phyloP scores from a whole-genome alignment of 2,888 invertebrate species.

The Camponotus fellah region DNA sequence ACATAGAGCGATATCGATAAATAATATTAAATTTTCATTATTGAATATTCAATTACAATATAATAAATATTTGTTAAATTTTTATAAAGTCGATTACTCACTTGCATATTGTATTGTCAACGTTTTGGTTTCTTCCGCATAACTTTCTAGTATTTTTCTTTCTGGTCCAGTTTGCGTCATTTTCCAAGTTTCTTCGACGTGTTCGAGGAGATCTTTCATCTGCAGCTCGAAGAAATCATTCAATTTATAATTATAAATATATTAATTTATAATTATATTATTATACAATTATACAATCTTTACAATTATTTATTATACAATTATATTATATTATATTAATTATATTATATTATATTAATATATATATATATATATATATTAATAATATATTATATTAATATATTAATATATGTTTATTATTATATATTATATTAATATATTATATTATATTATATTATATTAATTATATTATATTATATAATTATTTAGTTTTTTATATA shows the following conservation, averaged over 20 bases:
- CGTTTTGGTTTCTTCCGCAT: background rate
- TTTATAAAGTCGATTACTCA: background rate
- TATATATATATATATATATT: no score
- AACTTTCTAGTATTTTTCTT: constrained; percentile 20
- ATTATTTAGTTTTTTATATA: no score
- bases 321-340: no score
- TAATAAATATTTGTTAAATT: background rate
- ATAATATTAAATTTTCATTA: background rate
- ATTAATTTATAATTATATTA: no score
- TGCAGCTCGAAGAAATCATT: constrained; percentile 32
- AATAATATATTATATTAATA: no score
- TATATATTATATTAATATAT: no score
- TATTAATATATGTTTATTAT: no score
- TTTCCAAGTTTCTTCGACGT: constrained; percentile 61
- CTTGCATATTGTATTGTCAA: background rate
- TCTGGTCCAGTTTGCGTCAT: background rate
- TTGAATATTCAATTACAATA: background rate
- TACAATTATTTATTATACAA: no score
- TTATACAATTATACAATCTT: no score
- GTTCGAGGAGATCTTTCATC: constrained; percentile 61
- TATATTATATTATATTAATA: no score
- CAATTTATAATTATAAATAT: background rate
- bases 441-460: no score
- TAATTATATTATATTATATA: no score
- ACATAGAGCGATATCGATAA: background rate